phyloP scores from a whole-genome alignment of 2,888 invertebrate species.

The Agapostemon virescens region DNA sequence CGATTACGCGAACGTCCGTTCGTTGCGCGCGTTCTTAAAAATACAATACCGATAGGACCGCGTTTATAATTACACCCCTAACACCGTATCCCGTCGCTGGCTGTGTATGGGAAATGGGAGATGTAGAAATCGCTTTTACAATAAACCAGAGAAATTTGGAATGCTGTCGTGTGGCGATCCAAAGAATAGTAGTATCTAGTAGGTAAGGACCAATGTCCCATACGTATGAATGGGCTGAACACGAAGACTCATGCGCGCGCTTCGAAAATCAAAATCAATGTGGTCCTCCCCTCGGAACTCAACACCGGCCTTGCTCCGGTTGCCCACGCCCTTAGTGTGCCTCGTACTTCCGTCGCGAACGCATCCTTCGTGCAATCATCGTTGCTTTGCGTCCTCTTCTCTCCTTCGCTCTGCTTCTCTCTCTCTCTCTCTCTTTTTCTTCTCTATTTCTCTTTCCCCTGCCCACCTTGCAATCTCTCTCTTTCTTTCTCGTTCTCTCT shows the following conservation, averaged over 20 bases:
- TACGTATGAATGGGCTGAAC: conserved; percentile 51
- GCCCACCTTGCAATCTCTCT: not conserved
- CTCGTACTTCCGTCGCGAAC: conserved; percentile 64
- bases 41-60: no score
- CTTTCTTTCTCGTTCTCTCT: no score
- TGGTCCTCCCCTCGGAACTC: conserved; percentile 47
- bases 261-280: conserved; percentile 59
- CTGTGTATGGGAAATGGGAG: no score
- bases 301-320: conserved; percentile 52
- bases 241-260: conserved; percentile 50
- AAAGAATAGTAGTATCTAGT: conserved; percentile 27
- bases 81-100: no score
- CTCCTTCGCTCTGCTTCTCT: conserved; percentile 39
- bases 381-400: conserved; percentile 52
- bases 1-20: no score
- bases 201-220: conserved; percentile 47
- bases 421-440: conserved; percentile 31
- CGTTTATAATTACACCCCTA: no score
- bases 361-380: conserved; percentile 58
- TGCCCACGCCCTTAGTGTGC: conserved; percentile 65
- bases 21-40: no score
- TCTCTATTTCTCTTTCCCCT: conserved; percentile 1
- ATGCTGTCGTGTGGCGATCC: conserved; percentile 21
- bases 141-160: not conserved
- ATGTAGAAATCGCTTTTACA: not conserved